phyloP scores from a whole-genome alignment of 2,113 vertebrate species.

The Mesembrinibis cayennensis region DNA sequence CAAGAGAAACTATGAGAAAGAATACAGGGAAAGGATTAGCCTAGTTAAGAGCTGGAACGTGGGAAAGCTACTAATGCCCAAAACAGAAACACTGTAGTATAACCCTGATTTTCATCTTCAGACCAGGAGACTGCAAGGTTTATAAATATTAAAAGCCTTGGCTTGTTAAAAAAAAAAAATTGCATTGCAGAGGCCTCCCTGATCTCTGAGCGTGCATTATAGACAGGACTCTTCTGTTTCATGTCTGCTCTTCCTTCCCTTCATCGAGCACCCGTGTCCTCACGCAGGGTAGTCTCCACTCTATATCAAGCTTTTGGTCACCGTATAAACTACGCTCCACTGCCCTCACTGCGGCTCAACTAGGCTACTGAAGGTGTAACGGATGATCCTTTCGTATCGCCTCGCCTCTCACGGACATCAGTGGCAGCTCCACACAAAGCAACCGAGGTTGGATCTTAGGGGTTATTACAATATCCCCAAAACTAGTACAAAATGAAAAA shows the following conservation, averaged over 20 bases:
- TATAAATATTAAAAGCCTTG: neutral
- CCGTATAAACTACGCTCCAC: rapidly evolving
- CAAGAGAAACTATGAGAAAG: neutral
- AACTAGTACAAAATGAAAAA: neutral
- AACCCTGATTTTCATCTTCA: neutral
- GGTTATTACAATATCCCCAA: neutral
- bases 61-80: neutral
- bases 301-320: neutral
- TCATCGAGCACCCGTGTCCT: neutral
- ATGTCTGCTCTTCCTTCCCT: neutral
- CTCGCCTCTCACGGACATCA: neutral
- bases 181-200: neutral
- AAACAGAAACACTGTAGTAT: neutral
- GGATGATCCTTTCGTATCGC: rapidly evolving
- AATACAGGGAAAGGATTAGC: neutral
- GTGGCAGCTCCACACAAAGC: neutral
- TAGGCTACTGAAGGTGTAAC: rapidly evolving
- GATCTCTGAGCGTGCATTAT: neutral
- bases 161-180: neutral
- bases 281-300: neutral
- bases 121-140: neutral
- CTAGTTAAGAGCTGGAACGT: neutral
- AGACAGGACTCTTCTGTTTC: neutral
- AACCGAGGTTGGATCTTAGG: neutral
- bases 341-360: neutral